Evolutionary conservation across 1,140 invertebrate species (phyloP).

Genomic region (Scylla paramamosain): DNA sequence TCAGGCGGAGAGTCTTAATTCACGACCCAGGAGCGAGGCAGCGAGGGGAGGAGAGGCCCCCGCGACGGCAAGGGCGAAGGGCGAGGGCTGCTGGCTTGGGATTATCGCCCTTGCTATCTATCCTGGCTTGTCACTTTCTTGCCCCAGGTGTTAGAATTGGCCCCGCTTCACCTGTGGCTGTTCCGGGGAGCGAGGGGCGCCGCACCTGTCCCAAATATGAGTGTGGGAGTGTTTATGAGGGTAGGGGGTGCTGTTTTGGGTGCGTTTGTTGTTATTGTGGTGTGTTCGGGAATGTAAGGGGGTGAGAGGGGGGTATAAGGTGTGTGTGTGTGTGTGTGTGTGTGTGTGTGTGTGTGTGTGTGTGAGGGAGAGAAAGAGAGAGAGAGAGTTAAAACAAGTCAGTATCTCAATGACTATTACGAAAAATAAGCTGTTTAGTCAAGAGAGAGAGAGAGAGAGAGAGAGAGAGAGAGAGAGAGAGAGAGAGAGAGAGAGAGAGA

Average conservation of each 20-base stretch:
- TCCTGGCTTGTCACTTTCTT: not conserved
- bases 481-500: no score
- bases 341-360: no score
- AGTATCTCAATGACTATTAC: no score
- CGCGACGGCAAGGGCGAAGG: not conserved
- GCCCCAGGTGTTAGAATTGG: constrained; percentile 38
- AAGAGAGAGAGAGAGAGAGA: not conserved
- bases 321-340: no score
- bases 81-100: not conserved
- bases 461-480: not conserved
- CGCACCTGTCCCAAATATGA: constrained; percentile 10
- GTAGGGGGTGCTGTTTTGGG: not conserved
- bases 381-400: no score
- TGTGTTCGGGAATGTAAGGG: not conserved
- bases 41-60: not conserved
- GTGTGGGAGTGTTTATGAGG: constrained; percentile 47
- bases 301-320: no score
- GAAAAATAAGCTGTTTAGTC: no score
- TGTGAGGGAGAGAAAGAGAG: no score
- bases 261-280: not conserved
- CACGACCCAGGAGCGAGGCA: not conserved
- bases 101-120: not conserved
- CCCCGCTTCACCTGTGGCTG: constrained; percentile 30
- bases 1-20: constrained; percentile 57
- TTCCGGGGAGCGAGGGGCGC: constrained; percentile 28